Percentiles rank a stretch among this genome's conserved stretches.
Conservation (phyloP, 2,797 vertebrate species). For the Enteromius unitaeniatus region DNA sequence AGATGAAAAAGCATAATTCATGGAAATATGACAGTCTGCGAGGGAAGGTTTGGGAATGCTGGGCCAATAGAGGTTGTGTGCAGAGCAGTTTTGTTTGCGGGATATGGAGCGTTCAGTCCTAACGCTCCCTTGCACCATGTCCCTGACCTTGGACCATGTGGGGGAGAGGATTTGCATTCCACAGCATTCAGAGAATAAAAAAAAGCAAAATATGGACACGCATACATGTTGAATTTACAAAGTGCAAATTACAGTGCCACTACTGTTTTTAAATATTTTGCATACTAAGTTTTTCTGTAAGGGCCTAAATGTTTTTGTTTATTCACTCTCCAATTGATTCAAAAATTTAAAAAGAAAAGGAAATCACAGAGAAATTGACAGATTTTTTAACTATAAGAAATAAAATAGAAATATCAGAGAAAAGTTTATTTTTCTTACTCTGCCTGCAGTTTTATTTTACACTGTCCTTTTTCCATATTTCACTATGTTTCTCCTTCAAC, state of each 20-base stretch:
- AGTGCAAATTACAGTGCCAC: background rate
- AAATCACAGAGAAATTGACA: background rate
- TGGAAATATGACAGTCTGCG: slow-evolving; percentile 14
- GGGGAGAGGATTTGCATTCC: slow-evolving; percentile 58
- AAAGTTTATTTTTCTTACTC: background rate
- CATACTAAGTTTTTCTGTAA: background rate
- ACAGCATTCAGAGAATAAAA: slow-evolving; percentile 51
- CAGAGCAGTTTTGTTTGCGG: slow-evolving; percentile 22
- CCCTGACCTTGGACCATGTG: slow-evolving; percentile 54
- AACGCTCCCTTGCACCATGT: slow-evolving; percentile 38
- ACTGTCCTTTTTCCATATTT: too few species aligned
- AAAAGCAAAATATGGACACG: slow-evolving; percentile 51
- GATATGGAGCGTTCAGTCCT: slow-evolving; percentile 33
- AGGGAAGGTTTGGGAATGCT: slow-evolving; percentile 33
- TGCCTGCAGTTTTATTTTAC: background rate
- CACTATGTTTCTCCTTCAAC: too few species aligned
- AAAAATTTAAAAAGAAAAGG: background rate
- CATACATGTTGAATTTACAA: slow-evolving; percentile 3
- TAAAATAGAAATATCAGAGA: background rate
- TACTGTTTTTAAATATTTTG: background rate
- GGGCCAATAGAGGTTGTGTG: background rate
- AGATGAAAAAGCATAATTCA: slow-evolving; percentile 55
- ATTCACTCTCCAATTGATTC: background rate
- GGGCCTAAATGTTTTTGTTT: background rate
- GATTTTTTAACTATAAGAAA: too few species aligned